phyloP scores from a whole-genome alignment of 2,113 vertebrate species.

The Scomber scombrus region DNA sequence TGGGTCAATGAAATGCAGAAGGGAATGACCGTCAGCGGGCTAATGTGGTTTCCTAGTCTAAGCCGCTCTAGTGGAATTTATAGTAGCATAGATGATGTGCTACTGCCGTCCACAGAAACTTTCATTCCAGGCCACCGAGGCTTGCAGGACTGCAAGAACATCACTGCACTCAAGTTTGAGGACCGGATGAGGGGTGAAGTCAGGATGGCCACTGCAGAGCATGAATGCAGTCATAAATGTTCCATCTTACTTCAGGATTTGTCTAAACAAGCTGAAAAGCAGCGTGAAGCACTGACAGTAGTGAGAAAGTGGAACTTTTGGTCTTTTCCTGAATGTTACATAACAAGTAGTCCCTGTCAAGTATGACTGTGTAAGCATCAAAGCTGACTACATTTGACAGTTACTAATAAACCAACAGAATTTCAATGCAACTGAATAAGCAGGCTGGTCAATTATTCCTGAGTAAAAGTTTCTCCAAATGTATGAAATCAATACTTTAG shows the following conservation, averaged over 20 bases:
- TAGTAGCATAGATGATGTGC: slow-evolving; percentile 12
- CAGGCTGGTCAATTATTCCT: no score
- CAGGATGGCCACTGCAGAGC: background rate
- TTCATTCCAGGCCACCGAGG: slow-evolving; percentile 15
- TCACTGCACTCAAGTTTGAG: slow-evolving; percentile 9
- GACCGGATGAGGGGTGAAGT: slow-evolving; percentile 7
- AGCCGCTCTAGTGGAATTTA: slow-evolving; percentile 21
- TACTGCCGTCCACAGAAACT: slow-evolving; percentile 19
- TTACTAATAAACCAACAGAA: no score
- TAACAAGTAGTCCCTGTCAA: no score
- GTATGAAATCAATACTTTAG: background rate
- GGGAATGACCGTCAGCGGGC: slow-evolving; percentile 10
- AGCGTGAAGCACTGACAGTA: slow-evolving; percentile 33
- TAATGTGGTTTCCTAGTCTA: slow-evolving; percentile 52
- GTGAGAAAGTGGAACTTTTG: background rate
- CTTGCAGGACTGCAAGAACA: slow-evolving; percentile 22
- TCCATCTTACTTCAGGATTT: background rate
- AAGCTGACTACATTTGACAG: no score
- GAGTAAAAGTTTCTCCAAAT: no score
- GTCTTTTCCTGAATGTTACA: no score
- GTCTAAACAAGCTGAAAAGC: slow-evolving; percentile 20
- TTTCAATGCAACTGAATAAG: no score
- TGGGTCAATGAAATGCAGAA: slow-evolving; percentile 61
- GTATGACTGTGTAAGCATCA: no score
- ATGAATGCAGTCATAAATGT: background rate